These are phyloP conservation scores for Agriopis marginaria DNA, from an alignment of 2,888 invertebrate species.

Conservation along the genomic window DNA sequence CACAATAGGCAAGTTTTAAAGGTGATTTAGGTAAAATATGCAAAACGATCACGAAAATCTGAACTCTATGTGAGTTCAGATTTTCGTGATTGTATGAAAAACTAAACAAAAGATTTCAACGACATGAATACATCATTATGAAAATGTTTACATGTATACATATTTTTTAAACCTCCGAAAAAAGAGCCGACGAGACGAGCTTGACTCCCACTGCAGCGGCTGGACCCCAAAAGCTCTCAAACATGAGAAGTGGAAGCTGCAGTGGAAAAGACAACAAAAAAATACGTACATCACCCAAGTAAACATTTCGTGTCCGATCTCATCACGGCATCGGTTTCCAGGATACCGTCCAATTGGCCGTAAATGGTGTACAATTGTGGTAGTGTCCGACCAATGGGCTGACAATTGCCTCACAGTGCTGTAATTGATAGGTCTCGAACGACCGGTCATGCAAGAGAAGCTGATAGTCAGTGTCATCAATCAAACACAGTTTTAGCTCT, in stretches of 20 bases:
- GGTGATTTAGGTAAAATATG: background rate
- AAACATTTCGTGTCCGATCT: conserved; percentile 16
- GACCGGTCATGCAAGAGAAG: conserved; percentile 38
- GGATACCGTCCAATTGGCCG: conserved; percentile 59
- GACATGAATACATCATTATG: background rate
- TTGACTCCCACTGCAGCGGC: too few relatives aligned
- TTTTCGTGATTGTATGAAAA: background rate
- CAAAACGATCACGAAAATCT: background rate
- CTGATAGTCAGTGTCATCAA: conserved; percentile 17
- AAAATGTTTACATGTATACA: too few relatives aligned
- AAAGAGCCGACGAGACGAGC: too few relatives aligned
- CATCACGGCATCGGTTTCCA: conserved; percentile 47
- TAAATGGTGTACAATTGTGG: conserved; percentile 66
- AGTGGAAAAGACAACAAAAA: background rate
- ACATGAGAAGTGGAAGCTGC: background rate
- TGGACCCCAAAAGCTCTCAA: too few relatives aligned
- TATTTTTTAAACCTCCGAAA: too few relatives aligned
- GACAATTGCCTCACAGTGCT: conserved; percentile 66
- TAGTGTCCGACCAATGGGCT: conserved; percentile 47
- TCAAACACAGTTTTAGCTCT: background rate
- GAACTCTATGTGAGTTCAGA: too few relatives aligned
- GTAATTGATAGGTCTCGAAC: conserved; percentile 62
- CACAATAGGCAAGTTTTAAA: background rate
- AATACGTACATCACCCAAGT: background rate
- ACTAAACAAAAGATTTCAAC: background rate